Evolutionary conservation across 2,888 invertebrate genomes (phyloP), one percentile per base, ranked within the genome.

Genomic region (Phaonia tiefii): DNA sequence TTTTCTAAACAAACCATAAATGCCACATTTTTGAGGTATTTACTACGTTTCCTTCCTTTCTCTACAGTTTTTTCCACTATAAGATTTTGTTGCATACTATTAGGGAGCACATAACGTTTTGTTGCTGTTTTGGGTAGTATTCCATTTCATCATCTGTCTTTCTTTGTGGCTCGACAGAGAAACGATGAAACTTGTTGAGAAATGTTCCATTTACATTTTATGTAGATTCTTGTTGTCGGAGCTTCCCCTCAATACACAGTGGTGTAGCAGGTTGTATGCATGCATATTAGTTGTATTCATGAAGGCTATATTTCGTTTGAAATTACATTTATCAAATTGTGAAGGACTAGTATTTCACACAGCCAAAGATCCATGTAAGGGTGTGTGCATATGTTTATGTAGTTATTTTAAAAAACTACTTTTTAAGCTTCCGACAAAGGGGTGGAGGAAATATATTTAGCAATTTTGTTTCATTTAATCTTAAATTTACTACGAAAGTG

Each of bases 1-100:
- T 31, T 54, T 80, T 72, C 69, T 39, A 80, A 80, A 74, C 70
- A 66, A 70, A 80, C 80, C 76, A 70, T 66, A 58, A 73, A 73
- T 73, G 56, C 80, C 72, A 76, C 69, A 76, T 63, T 66, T 70
- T 76, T 76, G 65, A 31, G 80, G 69, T 70, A 74, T 72, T 74
- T 56, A 22, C 73, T 58, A 73, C 42, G 63, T 63, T 42, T 42
- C n/a, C n/a, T n/a, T n/a, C n/a, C n/a, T n/a, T n/a, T 39, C 39
- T 17, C 42, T 42, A 63, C 42, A 26, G 25, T 25, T 5, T 26
- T 1, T 54, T 54, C 8, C 10, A 54, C 22, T 20, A 7, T 1
- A 11, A 56, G 56, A 13, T n/a, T 56, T 22, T 25, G 37, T 60
- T 37, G 10, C 60, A 60, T 17, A 60, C 31, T 31, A 31, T 8